These are phyloP conservation scores for Operophtera brumata DNA, from an alignment of 2,888 invertebrate species.

Conservation along the genomic window DNA sequence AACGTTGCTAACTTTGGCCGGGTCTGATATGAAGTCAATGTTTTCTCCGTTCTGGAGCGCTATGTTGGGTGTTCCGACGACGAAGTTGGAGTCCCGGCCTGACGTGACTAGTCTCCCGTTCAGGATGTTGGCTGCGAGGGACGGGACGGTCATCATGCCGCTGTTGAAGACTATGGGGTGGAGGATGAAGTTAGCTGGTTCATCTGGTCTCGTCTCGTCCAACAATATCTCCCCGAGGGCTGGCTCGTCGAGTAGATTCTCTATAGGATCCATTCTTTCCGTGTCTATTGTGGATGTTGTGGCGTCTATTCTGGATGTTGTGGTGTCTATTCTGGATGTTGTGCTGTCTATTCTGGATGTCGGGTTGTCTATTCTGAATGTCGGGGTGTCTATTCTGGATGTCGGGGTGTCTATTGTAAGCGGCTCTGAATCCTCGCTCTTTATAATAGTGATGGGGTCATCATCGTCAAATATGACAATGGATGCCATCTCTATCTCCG, in stretches of 20 bases:
- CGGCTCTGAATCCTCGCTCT: not conserved
- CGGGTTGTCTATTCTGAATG: not conserved
- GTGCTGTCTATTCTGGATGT: not conserved
- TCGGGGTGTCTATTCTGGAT: not conserved
- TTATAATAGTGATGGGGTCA: slow-evolving; percentile 16
- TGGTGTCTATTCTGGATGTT: not conserved
- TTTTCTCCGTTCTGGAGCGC: slow-evolving; percentile 3
- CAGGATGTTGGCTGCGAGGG: slow-evolving; percentile 8
- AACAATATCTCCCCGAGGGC: not conserved
- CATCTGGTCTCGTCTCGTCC: too few relatives aligned
- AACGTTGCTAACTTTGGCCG: not conserved
- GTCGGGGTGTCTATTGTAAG: not conserved
- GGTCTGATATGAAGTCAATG: slow-evolving; percentile 9
- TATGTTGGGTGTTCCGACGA: slow-evolving; percentile 3
- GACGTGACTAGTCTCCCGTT: slow-evolving; percentile 8
- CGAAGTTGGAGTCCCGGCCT: not conserved
- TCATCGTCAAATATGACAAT: slow-evolving; percentile 18
- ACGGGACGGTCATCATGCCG: slow-evolving; percentile 16
- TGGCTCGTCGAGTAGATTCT: not conserved
- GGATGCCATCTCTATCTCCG: slow-evolving; percentile 13
- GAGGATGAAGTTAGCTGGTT: slow-evolving; percentile 1
- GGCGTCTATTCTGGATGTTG: not conserved
- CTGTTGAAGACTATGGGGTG: slow-evolving; percentile 23
- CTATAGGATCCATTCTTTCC: not conserved
- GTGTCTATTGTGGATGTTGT: not conserved